phyloP scores from a whole-genome alignment of 2,797 vertebrate genomes.

The Chloroceryle amazona region DNA sequence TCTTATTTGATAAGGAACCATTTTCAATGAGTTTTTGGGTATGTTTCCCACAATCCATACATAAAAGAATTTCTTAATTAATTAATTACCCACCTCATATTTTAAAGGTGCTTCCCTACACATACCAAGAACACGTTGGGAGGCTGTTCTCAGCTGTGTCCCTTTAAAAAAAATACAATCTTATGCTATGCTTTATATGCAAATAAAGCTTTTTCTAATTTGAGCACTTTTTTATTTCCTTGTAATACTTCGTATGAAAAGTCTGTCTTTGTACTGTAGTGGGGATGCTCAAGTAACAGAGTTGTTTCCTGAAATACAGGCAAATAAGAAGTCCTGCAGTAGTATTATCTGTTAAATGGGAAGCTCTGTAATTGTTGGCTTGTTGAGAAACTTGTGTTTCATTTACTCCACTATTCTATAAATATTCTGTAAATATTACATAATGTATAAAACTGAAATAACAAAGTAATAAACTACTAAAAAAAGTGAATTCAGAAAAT shows the following conservation, averaged over 20 bases:
- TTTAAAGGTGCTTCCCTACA: neutral
- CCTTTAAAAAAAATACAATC: neutral
- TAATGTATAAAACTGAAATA: neutral
- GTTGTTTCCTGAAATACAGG: neutral
- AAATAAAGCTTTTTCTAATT: neutral
- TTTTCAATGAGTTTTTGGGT: neutral
- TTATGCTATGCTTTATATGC: neutral
- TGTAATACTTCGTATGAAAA: neutral
- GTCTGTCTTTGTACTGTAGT: neutral
- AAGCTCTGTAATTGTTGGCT: neutral
- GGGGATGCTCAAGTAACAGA: neutral
- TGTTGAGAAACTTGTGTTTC: neutral
- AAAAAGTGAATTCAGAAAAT: neutral
- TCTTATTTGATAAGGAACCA: neutral
- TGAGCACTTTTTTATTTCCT: neutral
- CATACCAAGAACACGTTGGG: neutral
- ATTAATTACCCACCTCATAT: neutral
- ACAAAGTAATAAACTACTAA: neutral
- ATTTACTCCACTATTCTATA: neutral
- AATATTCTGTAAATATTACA: neutral
- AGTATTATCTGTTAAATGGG: neutral
- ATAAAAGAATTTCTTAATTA: neutral
- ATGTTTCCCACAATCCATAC: neutral
- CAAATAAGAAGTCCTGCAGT: neutral
- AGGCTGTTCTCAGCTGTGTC: neutral